Evolutionary conservation across 2,888 invertebrate species (phyloP), one percentile per base, ranked within the genome.

Genomic region (Axea sp.): DNA sequence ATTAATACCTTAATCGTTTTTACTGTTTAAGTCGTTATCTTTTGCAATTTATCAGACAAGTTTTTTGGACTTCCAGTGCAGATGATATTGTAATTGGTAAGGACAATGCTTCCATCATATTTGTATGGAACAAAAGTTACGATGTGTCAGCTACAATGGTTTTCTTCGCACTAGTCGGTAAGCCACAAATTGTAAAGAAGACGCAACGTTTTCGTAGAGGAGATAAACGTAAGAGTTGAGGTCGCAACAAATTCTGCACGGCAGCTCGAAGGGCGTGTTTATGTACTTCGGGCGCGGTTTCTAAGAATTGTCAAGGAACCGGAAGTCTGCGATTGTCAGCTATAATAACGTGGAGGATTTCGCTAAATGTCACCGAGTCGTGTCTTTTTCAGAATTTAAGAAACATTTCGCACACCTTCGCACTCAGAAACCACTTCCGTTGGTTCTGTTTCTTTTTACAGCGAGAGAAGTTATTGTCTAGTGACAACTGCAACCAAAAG

Each of bases 281-380:
- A 28, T 65, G 45, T 33, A 59, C 39, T 64, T 26, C 1, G 45
- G 15, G 22, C 17, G 14, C 37, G 39, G 22, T 51, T 45, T 49
- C 35, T 15, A 49, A 60, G 39, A 45, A 39, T 74, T 59, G 65
- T 76, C 67, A 55, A 82, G 77, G 65, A 75, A 69, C 80, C 83
- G 83, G 83, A 83, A 82, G 81, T 79, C 78, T 77, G 78, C 75
- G 76, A 81, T 81, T 78, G 73, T 75, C 77, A 45, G 68, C 73
- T 4, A 72, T 77, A 75, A 79, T 64, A 62, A 77, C 65, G 72
- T 59, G 6, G 12, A 11, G 22, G 22, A 9, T 39, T 9, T 41
- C n/a, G 45, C 35, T 31, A 37, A 73, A 65, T 69, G 60, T 75
- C 71, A 55, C 59, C 41, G 49, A 43, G 73, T 57, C 57, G 64